phyloP scores from a whole-genome alignment of 1,140 invertebrate species.

The Rhagoletis pomonella region DNA sequence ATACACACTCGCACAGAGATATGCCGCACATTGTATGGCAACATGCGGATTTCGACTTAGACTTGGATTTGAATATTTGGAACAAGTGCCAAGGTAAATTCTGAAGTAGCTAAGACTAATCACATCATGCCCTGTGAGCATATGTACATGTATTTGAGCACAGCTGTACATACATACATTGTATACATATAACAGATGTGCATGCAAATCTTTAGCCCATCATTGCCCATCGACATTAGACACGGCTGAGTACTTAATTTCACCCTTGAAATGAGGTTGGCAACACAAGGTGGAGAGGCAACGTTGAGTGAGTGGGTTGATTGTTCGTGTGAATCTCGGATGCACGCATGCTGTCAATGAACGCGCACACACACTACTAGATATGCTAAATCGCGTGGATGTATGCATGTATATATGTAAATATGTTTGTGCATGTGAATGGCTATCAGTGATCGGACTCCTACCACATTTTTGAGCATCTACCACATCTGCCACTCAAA shows the following conservation, averaged over 20 bases:
- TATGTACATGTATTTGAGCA: neutral
- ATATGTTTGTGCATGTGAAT: too few relatives aligned
- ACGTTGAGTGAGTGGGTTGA: neutral
- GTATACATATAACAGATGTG: neutral
- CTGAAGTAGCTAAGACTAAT: neutral
- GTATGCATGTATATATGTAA: too few relatives aligned
- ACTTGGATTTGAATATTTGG: neutral
- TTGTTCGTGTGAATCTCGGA: neutral
- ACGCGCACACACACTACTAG: neutral
- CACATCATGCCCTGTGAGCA: neutral
- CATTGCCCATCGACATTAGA: conserved; percentile 63
- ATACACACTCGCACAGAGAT: too few relatives aligned
- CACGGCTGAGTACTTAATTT: conserved; percentile 69
- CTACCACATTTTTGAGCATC: too few relatives aligned
- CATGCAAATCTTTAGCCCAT: neutral
- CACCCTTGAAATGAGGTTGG: conserved; percentile 62
- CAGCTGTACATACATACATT: neutral
- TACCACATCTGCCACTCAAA: too few relatives aligned
- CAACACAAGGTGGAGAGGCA: conserved; percentile 50
- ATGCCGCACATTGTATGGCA: neutral
- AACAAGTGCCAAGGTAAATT: neutral
- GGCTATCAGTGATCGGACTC: too few relatives aligned
- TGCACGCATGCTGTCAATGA: neutral
- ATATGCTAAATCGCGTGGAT: neutral
- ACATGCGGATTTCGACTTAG: neutral